Percentiles rank a stretch among this genome's conserved stretches.
phyloP scores from a whole-genome alignment of 2,888 invertebrate species.

The Oscheius sp. region DNA sequence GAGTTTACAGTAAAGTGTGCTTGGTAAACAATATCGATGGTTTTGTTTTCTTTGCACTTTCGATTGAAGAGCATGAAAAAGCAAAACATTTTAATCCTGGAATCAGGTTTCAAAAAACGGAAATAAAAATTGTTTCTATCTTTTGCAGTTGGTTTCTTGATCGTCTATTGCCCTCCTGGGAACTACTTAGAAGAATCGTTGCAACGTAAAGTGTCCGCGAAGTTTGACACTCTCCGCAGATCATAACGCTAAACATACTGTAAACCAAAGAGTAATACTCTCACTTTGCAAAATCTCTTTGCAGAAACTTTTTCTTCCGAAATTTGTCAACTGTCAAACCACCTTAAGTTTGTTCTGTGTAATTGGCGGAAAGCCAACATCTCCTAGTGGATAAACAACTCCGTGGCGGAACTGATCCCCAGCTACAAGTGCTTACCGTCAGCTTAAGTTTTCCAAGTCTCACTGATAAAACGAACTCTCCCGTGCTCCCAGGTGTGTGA shows the following conservation, averaged over 20 bases:
- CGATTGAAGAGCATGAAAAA: background rate
- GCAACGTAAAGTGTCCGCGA: no score
- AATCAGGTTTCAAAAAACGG: no score
- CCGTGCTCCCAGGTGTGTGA: no score
- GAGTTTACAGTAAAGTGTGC: conserved; percentile 4
- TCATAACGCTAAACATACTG: background rate
- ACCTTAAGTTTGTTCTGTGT: background rate
- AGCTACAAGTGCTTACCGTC: conserved; percentile 13
- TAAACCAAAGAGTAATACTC: background rate
- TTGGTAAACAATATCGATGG: background rate
- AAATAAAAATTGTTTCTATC: no score
- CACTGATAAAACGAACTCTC: no score
- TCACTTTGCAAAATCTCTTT: background rate
- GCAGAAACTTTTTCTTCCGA: background rate
- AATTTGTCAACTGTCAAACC: background rate
- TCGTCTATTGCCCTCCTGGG: no score
- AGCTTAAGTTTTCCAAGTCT: background rate
- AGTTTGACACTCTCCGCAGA: background rate
- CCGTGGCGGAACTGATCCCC: conserved; percentile 8
- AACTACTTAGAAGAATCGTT: no score
- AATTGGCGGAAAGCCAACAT: background rate
- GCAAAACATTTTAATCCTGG: no score
- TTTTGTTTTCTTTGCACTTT: conserved; percentile 9
- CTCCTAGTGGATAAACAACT: no score
- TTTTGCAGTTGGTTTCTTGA: no score